Percentiles rank a stretch among this genome's conserved stretches.
These are phyloP conservation scores for Andrena marginata DNA, from an alignment of 2,888 invertebrate genomes.

Conservation along the genomic window DNA sequence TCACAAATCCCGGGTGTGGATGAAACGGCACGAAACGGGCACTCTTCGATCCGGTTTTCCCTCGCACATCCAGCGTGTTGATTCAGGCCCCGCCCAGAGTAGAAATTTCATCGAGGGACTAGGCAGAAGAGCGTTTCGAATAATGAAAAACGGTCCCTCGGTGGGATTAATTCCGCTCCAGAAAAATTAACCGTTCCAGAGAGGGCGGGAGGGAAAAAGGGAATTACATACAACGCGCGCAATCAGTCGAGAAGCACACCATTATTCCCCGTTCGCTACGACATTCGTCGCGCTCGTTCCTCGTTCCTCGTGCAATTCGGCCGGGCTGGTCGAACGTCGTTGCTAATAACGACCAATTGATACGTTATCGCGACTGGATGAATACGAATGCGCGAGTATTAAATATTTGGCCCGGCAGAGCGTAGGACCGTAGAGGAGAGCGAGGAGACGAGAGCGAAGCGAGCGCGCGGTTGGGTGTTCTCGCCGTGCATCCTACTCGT, in stretches of 20 bases:
- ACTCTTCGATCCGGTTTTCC: constrained; percentile 9
- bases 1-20: not conserved
- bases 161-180: constrained; percentile 31
- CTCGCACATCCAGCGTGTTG: constrained; percentile 24
- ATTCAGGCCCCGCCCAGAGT: constrained; percentile 21
- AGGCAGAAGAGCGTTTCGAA: constrained; percentile 29
- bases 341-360: constrained; percentile 38
- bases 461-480: constrained; percentile 9
- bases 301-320: constrained; percentile 7
- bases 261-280: constrained; percentile 19
- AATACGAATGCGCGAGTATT: constrained; percentile 11
- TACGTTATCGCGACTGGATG: constrained; percentile 26
- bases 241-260: constrained; percentile 14
- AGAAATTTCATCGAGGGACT: constrained; percentile 22
- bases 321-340: not conserved
- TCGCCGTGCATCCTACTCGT: constrained; percentile 33
- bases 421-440: too few relatives aligned
- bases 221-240: not conserved
- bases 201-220: not conserved
- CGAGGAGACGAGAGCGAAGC: not conserved
- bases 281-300: constrained; percentile 22
- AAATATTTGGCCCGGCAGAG: constrained; percentile 22
- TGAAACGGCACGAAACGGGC: not conserved
- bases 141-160: constrained; percentile 32
- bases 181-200: constrained; percentile 22